Conservation (phyloP, 37 sponge, comb jelly and placozoan species). For the Beroe ovata region DNA sequence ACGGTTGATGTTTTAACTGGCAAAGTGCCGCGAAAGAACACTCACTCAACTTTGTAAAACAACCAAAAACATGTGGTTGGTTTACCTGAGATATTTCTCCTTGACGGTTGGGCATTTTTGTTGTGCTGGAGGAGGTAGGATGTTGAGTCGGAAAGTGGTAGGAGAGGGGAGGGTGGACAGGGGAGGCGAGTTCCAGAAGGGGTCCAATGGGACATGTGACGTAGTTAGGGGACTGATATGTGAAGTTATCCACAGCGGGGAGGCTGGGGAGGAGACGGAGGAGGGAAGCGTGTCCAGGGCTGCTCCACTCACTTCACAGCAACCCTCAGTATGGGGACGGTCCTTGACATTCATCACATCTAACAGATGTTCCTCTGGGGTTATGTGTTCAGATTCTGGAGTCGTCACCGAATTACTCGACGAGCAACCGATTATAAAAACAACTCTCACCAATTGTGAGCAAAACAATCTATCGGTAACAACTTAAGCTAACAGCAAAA, state of each 20-base stretch:
- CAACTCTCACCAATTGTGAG: too few relatives aligned
- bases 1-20: too few relatives aligned
- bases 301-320: not conserved
- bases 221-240: not conserved
- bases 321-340: not conserved
- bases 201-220: constrained; percentile 22
- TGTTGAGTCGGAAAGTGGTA: not conserved
- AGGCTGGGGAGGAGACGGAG: not conserved
- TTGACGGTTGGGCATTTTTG: not conserved
- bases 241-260: not conserved
- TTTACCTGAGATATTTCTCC: not conserved
- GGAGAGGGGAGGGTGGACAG: constrained; percentile 21
- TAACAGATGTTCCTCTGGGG: too few relatives aligned
- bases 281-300: not conserved
- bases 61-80: too few relatives aligned
- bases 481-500: too few relatives aligned
- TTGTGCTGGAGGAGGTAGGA: not conserved
- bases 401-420: too few relatives aligned
- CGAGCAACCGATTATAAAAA: too few relatives aligned
- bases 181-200: constrained; percentile 22
- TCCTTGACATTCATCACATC: not conserved
- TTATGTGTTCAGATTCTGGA: too few relatives aligned
- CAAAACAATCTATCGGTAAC: too few relatives aligned
- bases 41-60: too few relatives aligned
- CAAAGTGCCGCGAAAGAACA: too few relatives aligned